Conservation (phyloP, 2,113 vertebrate genomes). For the Zootoca vivipara region DNA sequence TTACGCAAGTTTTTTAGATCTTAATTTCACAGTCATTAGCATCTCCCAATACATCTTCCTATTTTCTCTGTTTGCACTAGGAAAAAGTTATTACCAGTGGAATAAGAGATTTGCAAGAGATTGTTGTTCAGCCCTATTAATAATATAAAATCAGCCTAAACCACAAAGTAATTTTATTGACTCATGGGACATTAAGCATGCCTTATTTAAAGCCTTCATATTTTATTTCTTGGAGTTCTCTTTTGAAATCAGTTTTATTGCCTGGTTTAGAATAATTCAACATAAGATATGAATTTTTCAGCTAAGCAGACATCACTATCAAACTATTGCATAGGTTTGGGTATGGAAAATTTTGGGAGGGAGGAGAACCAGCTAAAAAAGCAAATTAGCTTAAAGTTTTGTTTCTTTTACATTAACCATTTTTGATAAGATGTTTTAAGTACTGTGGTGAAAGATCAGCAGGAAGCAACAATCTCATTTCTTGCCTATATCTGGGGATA, state of each 20-base stretch:
- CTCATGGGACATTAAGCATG: constrained; percentile 62
- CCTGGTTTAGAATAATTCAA: constrained; percentile 63
- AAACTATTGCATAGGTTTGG: constrained; percentile 43
- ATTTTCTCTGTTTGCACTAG: constrained; percentile 48
- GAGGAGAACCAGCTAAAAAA: not conserved
- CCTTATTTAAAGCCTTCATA: constrained; percentile 54
- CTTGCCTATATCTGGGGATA: not conserved
- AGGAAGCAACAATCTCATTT: not conserved
- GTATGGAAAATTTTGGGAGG: not conserved
- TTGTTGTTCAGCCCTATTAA: constrained; percentile 57
- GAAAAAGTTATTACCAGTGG: constrained; percentile 46
- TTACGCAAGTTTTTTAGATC: constrained; percentile 46
- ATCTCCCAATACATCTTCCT: constrained; percentile 28
- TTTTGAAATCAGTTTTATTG: constrained; percentile 60
- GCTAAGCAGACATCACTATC: constrained; percentile 47
- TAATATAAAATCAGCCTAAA: constrained; percentile 63
- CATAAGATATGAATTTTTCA: constrained; percentile 45
- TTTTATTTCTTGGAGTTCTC: constrained; percentile 56
- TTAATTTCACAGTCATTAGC: constrained; percentile 55
- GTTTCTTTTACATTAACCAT: no score
- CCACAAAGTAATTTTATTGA: constrained; percentile 67
- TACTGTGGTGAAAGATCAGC: not conserved
- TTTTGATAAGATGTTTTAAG: constrained; percentile 20
- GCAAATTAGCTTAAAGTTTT: not conserved
- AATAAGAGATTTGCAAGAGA: constrained; percentile 57